These are phyloP conservation scores for Pipistrellus kuhlii DNA, from an alignment of 2,797 vertebrate genomes.

Conservation along the genomic window DNA sequence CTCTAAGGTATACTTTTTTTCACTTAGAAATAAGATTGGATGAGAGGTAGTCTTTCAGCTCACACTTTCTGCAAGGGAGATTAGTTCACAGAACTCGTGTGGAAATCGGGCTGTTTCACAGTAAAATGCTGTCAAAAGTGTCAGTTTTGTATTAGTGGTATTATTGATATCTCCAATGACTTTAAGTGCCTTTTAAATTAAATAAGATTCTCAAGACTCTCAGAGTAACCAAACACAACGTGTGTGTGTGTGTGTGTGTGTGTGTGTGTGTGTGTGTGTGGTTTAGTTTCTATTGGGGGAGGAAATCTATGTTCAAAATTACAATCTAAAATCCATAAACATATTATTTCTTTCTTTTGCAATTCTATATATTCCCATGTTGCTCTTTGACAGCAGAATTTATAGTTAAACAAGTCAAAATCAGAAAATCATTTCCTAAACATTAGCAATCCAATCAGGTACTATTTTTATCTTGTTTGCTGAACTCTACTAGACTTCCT, in stretches of 20 bases:
- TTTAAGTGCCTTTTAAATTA: conserved; percentile 42
- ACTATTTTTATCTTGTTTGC: background rate
- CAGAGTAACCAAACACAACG: background rate
- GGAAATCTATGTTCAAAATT: background rate
- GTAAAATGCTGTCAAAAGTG: conserved; percentile 5
- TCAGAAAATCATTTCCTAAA: conserved; percentile 54
- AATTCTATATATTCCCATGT: background rate
- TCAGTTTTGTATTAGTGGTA: background rate
- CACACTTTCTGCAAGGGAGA: background rate
- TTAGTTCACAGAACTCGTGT: background rate
- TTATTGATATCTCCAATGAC: background rate
- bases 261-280: too few species aligned
- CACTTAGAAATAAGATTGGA: background rate
- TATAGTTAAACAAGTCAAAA: background rate
- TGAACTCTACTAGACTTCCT: background rate
- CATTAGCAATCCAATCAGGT: background rate
- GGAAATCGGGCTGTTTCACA: background rate
- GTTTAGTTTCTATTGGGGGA: background rate
- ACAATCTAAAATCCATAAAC: conserved; percentile 43
- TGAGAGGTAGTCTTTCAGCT: background rate
- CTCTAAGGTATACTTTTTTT: background rate
- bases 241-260: too few species aligned
- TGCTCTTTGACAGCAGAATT: conserved; percentile 26
- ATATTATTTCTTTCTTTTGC: conserved; percentile 7
- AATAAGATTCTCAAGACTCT: background rate